These are phyloP conservation scores for Pimpla rufipes DNA, from an alignment of 2,888 invertebrate genomes.

Conservation along the genomic window DNA sequence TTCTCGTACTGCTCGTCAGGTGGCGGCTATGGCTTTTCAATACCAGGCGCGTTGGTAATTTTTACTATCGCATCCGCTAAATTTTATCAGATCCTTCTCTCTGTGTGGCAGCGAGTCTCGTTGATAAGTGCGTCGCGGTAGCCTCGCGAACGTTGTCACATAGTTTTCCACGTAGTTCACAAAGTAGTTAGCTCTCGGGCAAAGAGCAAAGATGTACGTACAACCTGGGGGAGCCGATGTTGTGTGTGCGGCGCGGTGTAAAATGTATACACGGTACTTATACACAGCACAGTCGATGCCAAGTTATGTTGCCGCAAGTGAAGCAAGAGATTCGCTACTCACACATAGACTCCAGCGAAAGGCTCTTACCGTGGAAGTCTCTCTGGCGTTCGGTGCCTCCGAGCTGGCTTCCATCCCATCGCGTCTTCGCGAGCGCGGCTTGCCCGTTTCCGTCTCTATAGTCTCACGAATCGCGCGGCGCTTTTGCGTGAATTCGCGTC, in stretches of 20 bases:
- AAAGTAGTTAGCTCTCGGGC: constrained; percentile 14
- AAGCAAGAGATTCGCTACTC: constrained; percentile 34
- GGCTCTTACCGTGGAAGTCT: constrained; percentile 58
- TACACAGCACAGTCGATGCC: background rate
- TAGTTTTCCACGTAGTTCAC: constrained; percentile 17
- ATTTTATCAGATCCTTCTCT: no score
- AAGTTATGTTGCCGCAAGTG: constrained; percentile 16
- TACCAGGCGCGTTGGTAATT: no score
- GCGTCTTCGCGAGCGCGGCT: constrained; percentile 59
- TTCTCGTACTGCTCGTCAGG: no score
- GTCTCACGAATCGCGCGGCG: constrained; percentile 49
- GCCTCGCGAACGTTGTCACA: background rate
- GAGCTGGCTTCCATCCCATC: constrained; percentile 62
- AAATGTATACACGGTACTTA: background rate
- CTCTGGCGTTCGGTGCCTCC: constrained; percentile 46
- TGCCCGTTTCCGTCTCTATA: constrained; percentile 45
- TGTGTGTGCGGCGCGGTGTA: background rate
- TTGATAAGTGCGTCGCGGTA: constrained; percentile 15
- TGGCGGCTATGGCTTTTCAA: no score
- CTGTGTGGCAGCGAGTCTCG: no score
- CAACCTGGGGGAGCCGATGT: no score
- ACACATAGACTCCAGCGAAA: constrained; percentile 29
- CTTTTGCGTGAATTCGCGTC: constrained; percentile 63
- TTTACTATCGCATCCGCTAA: no score
- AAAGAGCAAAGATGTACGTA: constrained; percentile 6